These are phyloP conservation scores for Chromobotia macracanthus DNA, from an alignment of 2,797 vertebrate genomes.

Conservation along the genomic window DNA sequence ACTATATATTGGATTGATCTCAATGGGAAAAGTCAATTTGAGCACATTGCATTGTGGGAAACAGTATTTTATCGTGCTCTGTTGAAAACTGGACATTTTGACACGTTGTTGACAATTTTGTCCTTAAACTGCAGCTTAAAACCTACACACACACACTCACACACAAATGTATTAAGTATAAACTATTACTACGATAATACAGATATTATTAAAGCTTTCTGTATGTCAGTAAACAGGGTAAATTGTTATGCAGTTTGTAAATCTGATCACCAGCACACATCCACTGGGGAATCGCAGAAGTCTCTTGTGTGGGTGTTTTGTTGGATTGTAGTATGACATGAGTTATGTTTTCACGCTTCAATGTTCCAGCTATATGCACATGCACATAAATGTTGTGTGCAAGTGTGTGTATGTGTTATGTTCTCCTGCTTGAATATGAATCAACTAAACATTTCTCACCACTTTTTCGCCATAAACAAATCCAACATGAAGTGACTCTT, in stretches of 20 bases:
- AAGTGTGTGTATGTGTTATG: slow-evolving; percentile 16
- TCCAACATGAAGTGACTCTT: slow-evolving; percentile 50
- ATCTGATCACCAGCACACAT: slow-evolving; percentile 18
- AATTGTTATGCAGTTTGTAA: slow-evolving; percentile 13
- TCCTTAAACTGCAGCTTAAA: no score
- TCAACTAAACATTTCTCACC: slow-evolving; percentile 29
- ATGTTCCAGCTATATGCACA: slow-evolving; percentile 4
- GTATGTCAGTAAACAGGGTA: background rate
- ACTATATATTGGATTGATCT: no score
- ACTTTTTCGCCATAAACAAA: slow-evolving; percentile 49
- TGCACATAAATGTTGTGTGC: background rate
- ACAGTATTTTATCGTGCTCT: no score
- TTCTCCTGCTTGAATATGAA: slow-evolving; percentile 6
- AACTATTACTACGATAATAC: background rate
- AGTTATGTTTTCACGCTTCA: slow-evolving; percentile 20
- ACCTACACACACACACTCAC: no score
- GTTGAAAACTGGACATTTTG: background rate
- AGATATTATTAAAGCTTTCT: background rate
- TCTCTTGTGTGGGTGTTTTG: slow-evolving; percentile 26
- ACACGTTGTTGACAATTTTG: background rate
- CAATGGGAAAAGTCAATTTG: background rate
- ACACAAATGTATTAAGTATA: background rate
- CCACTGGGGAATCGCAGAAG: background rate
- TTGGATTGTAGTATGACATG: slow-evolving; percentile 22
- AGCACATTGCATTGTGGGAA: background rate